Percentiles rank a stretch among this genome's conserved stretches.
These are phyloP conservation scores for Aphelenchoides fujianensis DNA, from an alignment of 1,140 invertebrate species.

Conservation along the genomic window DNA sequence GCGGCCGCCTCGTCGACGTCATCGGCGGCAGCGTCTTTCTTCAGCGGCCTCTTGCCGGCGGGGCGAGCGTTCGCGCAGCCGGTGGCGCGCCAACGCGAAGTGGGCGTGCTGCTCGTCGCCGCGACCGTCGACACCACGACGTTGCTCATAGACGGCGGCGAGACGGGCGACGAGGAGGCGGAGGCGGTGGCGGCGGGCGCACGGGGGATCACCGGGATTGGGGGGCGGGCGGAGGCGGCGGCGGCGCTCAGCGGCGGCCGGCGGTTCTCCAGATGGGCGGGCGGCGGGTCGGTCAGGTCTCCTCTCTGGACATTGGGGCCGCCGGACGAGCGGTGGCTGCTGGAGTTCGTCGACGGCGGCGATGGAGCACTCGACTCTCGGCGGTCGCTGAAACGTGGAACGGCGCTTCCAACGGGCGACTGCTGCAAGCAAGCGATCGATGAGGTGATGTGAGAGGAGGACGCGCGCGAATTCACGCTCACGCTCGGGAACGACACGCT, in stretches of 20 bases:
- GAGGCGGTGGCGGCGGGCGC: background rate
- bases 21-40: background rate
- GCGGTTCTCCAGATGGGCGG: too few relatives aligned
- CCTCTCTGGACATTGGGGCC: slow-evolving; percentile 13
- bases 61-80: background rate
- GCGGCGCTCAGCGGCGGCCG: background rate
- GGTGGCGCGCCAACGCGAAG: background rate
- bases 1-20: slow-evolving; percentile 10
- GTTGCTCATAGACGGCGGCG: slow-evolving; percentile 18
- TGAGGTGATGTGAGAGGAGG: too few relatives aligned
- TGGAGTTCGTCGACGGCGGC: too few relatives aligned
- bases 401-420: too few relatives aligned
- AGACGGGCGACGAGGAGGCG: background rate
- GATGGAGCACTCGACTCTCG: too few relatives aligned
- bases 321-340: too few relatives aligned
- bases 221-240: background rate
- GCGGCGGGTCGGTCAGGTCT: slow-evolving; percentile 13
- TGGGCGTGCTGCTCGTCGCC: slow-evolving; percentile 8
- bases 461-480: too few relatives aligned
- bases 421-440: too few relatives aligned
- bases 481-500: too few relatives aligned
- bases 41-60: background rate
- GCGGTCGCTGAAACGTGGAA: too few relatives aligned
- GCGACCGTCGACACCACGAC: background rate
- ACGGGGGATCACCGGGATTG: slow-evolving; percentile 20